A percentile compares a stretch with the other conserved stretches of the same genome.
phyloP scores from a whole-genome alignment of 2,888 invertebrate genomes.

The Leuctra nigra region DNA sequence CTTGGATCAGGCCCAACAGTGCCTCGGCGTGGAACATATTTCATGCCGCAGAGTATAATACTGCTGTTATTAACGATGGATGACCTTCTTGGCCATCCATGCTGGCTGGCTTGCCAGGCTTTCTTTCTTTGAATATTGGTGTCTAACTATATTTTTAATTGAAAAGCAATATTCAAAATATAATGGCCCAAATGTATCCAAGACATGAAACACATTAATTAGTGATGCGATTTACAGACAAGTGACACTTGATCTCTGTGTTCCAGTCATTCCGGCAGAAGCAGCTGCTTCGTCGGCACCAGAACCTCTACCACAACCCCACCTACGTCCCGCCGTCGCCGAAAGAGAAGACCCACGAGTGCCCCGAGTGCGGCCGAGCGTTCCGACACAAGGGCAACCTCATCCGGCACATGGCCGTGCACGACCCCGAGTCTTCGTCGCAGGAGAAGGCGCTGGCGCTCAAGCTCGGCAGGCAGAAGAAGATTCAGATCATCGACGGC shows the following conservation, averaged over 20 bases:
- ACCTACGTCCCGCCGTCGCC: constrained; percentile 82
- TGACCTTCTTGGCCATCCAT: too few species aligned
- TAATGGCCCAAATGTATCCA: too few species aligned
- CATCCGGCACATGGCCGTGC: constrained; percentile 84
- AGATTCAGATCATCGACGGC: constrained; percentile 58
- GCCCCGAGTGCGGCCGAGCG: constrained; percentile 59
- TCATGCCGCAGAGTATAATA: too few species aligned
- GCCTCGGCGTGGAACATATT: too few species aligned
- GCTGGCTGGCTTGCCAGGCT: too few species aligned
- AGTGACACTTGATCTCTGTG: neutral
- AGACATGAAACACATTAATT: too few species aligned
- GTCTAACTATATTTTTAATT: too few species aligned
- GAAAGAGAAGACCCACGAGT: constrained; percentile 83
- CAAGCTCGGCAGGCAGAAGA: constrained; percentile 71
- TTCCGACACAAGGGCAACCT: constrained; percentile 83
- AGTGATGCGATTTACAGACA: too few species aligned
- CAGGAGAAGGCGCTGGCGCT: constrained; percentile 67
- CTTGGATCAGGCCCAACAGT: too few species aligned
- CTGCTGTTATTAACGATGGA: too few species aligned
- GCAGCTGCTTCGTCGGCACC: constrained; percentile 82
- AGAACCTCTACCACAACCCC: constrained; percentile 89
- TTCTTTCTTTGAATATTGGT: too few species aligned
- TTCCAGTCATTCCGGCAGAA: constrained; percentile 65
- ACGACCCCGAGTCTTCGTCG: constrained; percentile 77
- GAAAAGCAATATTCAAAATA: too few species aligned